Evolutionary conservation across 2,888 invertebrate species (phyloP).

Genomic region (Eurytoma californica): DNA sequence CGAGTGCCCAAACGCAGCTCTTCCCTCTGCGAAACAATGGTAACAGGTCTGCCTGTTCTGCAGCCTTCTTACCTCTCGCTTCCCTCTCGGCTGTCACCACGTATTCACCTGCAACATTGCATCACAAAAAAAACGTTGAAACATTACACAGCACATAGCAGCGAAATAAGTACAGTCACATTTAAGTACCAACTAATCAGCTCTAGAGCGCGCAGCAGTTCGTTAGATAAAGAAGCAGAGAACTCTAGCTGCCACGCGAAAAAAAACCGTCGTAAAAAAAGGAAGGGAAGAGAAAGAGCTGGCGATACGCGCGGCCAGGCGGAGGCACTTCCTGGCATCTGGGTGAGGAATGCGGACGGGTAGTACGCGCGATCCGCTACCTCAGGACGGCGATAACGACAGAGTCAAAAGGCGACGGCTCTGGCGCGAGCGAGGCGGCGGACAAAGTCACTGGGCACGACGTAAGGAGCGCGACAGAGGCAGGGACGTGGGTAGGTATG

Average conservation of each 20-base stretch:
- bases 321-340: too few species aligned
- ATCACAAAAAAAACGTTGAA: conserved; percentile 23
- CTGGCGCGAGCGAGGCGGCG: not conserved
- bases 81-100: conserved; percentile 72
- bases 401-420: conserved; percentile 17
- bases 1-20: conserved; percentile 35
- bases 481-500: conserved; percentile 41
- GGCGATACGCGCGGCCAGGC: not conserved
- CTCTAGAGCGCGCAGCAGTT: not conserved
- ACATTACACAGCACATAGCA: conserved; percentile 33
- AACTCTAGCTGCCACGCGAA: too few species aligned
- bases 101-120: conserved; percentile 67
- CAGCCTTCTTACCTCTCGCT: conserved; percentile 67
- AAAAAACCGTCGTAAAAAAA: not conserved
- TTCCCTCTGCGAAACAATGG: conserved; percentile 7
- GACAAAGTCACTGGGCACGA: conserved; percentile 5
- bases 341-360: too few species aligned
- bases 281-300: conserved; percentile 1
- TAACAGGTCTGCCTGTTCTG: conserved; percentile 54
- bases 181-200: too few species aligned
- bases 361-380: too few species aligned
- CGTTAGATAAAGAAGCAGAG: not conserved
- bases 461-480: conserved; percentile 6
- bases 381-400: not conserved
- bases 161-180: not conserved